These are phyloP conservation scores for Phymorhynchus buccinoides DNA, from an alignment of 1,140 invertebrate genomes.

Conservation along the genomic window DNA sequence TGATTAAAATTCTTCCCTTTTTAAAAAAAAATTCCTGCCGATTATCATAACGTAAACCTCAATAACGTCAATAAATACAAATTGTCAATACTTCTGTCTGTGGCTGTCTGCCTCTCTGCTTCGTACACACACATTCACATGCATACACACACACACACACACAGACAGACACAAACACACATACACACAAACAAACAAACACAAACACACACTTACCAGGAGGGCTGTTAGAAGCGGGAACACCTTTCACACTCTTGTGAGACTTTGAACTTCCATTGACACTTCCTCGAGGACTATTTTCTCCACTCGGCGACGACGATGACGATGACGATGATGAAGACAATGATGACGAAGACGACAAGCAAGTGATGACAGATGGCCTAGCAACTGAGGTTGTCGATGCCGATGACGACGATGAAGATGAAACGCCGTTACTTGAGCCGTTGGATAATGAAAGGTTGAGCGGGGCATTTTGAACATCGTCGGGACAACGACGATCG, in stretches of 20 bases:
- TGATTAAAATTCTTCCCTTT: no score
- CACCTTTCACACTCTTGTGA: background rate
- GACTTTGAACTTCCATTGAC: background rate
- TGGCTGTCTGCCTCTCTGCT: no score
- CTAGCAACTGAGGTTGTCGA: slow-evolving; percentile 23
- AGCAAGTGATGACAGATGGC: slow-evolving; percentile 70
- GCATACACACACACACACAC: no score
- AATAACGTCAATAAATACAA: no score
- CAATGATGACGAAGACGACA: slow-evolving; percentile 47
- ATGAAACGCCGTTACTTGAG: slow-evolving; percentile 32
- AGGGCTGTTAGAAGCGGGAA: background rate
- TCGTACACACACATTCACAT: no score
- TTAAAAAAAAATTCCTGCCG: no score
- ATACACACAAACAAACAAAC: no score
- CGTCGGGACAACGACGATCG: slow-evolving; percentile 34
- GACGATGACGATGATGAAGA: slow-evolving; percentile 33
- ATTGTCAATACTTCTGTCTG: no score
- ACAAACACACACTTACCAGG: no score
- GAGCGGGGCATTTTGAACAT: slow-evolving; percentile 65
- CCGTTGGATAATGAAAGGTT: slow-evolving; percentile 63
- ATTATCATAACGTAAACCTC: no score
- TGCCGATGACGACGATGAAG: slow-evolving; percentile 20
- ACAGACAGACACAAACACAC: no score
- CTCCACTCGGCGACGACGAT: slow-evolving; percentile 45
- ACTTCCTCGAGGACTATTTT: slow-evolving; percentile 23